phyloP scores from a whole-genome alignment of 1,140 invertebrate genomes.

The Coenobita brevimanus region DNA sequence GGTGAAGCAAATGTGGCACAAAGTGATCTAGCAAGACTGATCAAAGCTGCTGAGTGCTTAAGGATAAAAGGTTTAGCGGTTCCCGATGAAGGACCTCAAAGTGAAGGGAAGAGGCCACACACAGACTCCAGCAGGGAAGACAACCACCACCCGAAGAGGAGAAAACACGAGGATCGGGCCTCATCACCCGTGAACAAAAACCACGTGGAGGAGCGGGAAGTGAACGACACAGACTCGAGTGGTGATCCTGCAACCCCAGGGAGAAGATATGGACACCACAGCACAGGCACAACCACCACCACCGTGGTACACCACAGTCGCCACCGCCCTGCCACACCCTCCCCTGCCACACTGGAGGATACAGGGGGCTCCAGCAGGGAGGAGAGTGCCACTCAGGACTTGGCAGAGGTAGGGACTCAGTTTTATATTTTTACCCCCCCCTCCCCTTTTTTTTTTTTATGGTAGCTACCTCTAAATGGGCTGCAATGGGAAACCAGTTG shows the following conservation, averaged over 20 bases:
- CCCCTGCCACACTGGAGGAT: too few relatives aligned
- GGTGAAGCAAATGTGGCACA: constrained; percentile 49
- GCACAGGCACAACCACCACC: too few relatives aligned
- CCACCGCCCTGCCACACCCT: too few relatives aligned
- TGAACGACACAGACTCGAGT: not conserved
- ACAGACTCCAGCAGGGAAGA: constrained; percentile 12
- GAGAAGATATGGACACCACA: not conserved
- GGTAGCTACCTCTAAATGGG: too few relatives aligned
- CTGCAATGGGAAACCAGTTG: too few relatives aligned
- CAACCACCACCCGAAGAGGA: constrained; percentile 21
- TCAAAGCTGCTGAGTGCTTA: constrained; percentile 49
- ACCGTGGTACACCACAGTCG: too few relatives aligned
- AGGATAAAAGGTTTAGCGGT: constrained; percentile 49
- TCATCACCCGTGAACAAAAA: not conserved
- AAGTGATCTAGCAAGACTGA: constrained; percentile 37
- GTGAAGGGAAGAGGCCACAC: constrained; percentile 27
- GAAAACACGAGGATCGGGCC: constrained; percentile 26
- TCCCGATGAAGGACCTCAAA: constrained; percentile 15
- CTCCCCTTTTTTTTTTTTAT: too few relatives aligned
- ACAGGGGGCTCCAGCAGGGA: too few relatives aligned
- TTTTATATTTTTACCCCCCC: too few relatives aligned
- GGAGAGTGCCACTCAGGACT: too few relatives aligned
- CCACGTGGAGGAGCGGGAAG: not conserved
- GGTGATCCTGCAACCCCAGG: not conserved
- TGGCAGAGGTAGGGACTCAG: too few relatives aligned